Base-by-base conservation (phyloP, 2,113 vertebrate genomes). In the Mus pahari region DNA sequence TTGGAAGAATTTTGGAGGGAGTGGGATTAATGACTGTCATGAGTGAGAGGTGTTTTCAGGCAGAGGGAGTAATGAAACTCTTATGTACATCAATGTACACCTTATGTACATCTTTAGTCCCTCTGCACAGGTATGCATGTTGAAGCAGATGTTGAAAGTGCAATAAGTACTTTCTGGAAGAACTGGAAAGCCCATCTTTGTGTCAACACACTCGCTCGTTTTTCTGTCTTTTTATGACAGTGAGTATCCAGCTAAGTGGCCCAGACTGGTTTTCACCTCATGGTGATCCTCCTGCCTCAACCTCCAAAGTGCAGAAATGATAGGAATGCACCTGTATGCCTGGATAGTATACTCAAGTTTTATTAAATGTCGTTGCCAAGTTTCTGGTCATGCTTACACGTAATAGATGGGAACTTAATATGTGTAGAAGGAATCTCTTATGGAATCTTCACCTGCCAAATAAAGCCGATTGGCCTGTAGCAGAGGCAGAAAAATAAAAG, bases 371-470 rank as follows among this genome's bases (percentile, higher is more conserved):
- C 74, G 36, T 2, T 45, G 3, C 26, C 36, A 86, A 39, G 1
- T 91, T 81, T 88, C 39, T 66, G 91, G 55, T 17, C 48, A 84
- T 45, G 3, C 26, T 84, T 96, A 91, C 31, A 45, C 71, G 75
- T 58, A 28, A 60, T 50, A n/a, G 0, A 83, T 36, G 3, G 7
- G 0, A 1, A 58, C 39, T 86, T 86, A 42, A 68, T 78, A 31
- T 31, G 28, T 66, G 64, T 31, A 66, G 64, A 31, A 66, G 4
- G 64, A 31, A 66, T 66, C 28, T 31, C 62, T 64, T 64, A 4
- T 28, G 10, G 9, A 64, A 28, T 28, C 4, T 66, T 66, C 28
- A 12, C 12, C 8, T 66, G 64, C 13, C 28, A 66, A 66, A 66
- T 13, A 13, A 66, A 31, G 11, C 28, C 31, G 64, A 66, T 31